Evolutionary conservation across 2,888 invertebrate species (phyloP).

Genomic region (Ctenicera cuprea): DNA sequence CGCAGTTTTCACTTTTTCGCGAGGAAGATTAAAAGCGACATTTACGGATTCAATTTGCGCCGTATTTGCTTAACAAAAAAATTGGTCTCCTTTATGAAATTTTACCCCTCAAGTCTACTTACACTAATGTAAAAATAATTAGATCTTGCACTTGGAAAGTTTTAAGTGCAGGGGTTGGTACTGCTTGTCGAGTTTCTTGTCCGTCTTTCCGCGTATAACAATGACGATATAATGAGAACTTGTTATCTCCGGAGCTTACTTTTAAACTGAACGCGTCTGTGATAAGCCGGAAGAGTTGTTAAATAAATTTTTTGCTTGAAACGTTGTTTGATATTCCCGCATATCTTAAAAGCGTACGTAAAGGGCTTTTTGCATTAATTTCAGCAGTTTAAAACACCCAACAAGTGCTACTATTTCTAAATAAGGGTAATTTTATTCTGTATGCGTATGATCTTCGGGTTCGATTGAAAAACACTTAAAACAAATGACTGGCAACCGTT

Average conservation of each 20-base stretch:
- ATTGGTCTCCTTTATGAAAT: constrained; percentile 32
- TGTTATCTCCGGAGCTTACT: constrained; percentile 38
- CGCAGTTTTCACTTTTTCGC: background rate
- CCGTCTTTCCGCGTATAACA: constrained; percentile 36
- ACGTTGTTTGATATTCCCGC: constrained; percentile 13
- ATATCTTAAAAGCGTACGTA: too few relatives aligned
- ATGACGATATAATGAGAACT: constrained; percentile 46
- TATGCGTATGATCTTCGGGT: too few relatives aligned
- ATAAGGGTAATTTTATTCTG: too few relatives aligned
- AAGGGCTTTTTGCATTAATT: background rate
- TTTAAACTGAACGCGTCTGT: constrained; percentile 15
- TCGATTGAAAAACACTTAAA: too few relatives aligned
- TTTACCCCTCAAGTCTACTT: constrained; percentile 48
- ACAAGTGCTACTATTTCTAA: too few relatives aligned
- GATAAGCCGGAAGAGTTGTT: constrained; percentile 37
- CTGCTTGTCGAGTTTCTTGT: constrained; percentile 34
- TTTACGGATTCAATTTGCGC: constrained; percentile 33
- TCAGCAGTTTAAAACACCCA: too few relatives aligned
- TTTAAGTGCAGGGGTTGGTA: constrained; percentile 53
- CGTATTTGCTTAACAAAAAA: constrained; percentile 33
- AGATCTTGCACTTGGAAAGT: constrained; percentile 51
- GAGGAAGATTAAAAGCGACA: constrained; percentile 19
- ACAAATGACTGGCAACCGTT: too few relatives aligned
- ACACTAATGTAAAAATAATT: constrained; percentile 53
- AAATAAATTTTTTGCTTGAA: constrained; percentile 26